Base-by-base conservation (phyloP, 2,113 vertebrate species). In the Boulengeromyrus knoepffleri region DNA sequence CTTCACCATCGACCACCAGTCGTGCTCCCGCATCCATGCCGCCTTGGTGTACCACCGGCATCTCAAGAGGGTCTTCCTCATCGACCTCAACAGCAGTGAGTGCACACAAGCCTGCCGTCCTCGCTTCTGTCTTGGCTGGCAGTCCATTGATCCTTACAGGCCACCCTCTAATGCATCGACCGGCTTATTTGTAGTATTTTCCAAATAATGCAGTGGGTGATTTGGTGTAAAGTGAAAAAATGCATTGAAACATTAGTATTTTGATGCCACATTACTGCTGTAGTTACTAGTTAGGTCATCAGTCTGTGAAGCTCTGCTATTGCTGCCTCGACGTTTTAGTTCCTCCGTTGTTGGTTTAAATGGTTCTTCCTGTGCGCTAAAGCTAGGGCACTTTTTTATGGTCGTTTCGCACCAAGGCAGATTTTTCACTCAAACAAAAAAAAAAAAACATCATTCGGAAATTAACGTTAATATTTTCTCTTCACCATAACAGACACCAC, bases 11-110 rank as follows among this genome's bases (percentile, higher is more conserved):
- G 97, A 98, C 93, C 97, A 98, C 94, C 97, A 98, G 94, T 98
- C 97, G 88, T 98, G 97, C 92, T 98, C 97, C 74, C 96, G 97
- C 70, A 96, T 98, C 91, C 97, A 98, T 62, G 96, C 97, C 88
- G 97, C 97, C 46, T 95, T 98, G 93, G 96, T 98, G 91, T 97
- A 98, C 94, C 97, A 98, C 95, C 96, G 97, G 92, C 97, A 98
- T 92, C 96, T 98, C 91, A 98, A 98, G 95, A 97, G 97, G 91
- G 97, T 98, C 94, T 98, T 98, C 94, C 96, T 98, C 92, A 97
- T 98, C 91, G 97, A 98, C 94, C 97, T 98, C 92, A 97, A 97
- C 95, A 98, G 97, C 95, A 98, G 97, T 98, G 96, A 97, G 97
- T 97, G 91, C 45, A 4, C 17, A 80, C 21, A 47, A 9, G 4